Percentiles rank a stretch among this genome's conserved stretches.
These are phyloP conservation scores for Ochropleura plecta DNA, from an alignment of 2,888 invertebrate genomes.

Conservation along the genomic window DNA sequence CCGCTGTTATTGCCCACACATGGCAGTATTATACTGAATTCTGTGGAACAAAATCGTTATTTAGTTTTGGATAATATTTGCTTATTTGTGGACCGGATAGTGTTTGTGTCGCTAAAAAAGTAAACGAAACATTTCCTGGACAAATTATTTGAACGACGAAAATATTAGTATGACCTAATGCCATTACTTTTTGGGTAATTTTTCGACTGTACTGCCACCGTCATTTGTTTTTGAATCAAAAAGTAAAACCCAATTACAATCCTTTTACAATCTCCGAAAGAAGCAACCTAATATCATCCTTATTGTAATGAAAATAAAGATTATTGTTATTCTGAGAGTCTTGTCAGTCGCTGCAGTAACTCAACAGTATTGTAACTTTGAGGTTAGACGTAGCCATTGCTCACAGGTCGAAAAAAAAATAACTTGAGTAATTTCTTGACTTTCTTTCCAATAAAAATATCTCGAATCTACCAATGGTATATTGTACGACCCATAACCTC, in stretches of 20 bases:
- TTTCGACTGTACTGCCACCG: not conserved
- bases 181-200: not conserved
- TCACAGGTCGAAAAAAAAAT: too few species aligned
- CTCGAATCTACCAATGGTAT: too few species aligned
- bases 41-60: slow-evolving; percentile 84
- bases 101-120: slow-evolving; percentile 4
- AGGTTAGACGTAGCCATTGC: too few species aligned
- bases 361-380: not conserved
- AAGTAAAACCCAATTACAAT: not conserved
- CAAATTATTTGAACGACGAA: slow-evolving; percentile 30
- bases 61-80: slow-evolving; percentile 41
- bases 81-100: slow-evolving; percentile 19
- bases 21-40: slow-evolving; percentile 96
- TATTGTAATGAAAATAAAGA: not conserved
- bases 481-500: too few species aligned
- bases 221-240: not conserved
- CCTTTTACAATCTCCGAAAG: not conserved
- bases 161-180: slow-evolving; percentile 19
- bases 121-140: slow-evolving; percentile 35
- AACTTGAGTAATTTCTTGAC: too few species aligned
- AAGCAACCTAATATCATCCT: not conserved
- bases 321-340: not conserved
- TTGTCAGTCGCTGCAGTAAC: not conserved
- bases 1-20: slow-evolving; percentile 97
- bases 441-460: too few species aligned